Evolutionary conservation across 2,113 vertebrate genomes (phyloP), one percentile per base, ranked within the genome.

Genomic region (Murina feae): DNA sequence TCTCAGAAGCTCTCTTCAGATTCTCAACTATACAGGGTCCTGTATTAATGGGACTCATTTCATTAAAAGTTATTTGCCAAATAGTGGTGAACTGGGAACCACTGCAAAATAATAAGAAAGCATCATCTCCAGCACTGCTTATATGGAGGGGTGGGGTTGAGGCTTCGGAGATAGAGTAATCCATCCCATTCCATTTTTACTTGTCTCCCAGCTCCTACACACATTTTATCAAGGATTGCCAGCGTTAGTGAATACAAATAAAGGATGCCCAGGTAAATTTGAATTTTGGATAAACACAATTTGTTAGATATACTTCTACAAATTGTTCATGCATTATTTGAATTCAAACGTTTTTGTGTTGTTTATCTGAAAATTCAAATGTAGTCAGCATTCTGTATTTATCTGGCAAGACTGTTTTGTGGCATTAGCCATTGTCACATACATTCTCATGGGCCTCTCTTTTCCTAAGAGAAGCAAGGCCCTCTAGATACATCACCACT

Each of bases 181-280:
- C 21, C 32, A 14, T 17, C 39, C 51, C 20, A 4, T 47, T 60
- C 86, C 47, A 58, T 72, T 71, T 86, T 49, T 25, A 68, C 16
- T 69, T 86, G 72, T 55, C 25, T 71, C 79, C 53, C 35, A 13
- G 18, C 30, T 32, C 16, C 51, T 71, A 42, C 16, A 16, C 18
- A 58, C 11, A 49, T 12, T 75, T 60, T 65, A n/a, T 30, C 32
- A 21, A 78, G 32, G 49, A 12, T 28, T 96, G 39, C 84, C 58
- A 89, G 49, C 21, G 75, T 96, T 85, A 86, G 86, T 37, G 71
- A 96, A 83, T 90, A 86, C 91, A 90, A 82, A 60, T 74, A 82
- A 35, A 63, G 42, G 25, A 68, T 78, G 11, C 91, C 53, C 65
- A 71, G 53, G 65, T 94, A 69, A 69, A 20, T 86, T 79, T 69